phyloP scores from a whole-genome alignment of 2,113 vertebrate genomes.

The Cathartes aura region DNA sequence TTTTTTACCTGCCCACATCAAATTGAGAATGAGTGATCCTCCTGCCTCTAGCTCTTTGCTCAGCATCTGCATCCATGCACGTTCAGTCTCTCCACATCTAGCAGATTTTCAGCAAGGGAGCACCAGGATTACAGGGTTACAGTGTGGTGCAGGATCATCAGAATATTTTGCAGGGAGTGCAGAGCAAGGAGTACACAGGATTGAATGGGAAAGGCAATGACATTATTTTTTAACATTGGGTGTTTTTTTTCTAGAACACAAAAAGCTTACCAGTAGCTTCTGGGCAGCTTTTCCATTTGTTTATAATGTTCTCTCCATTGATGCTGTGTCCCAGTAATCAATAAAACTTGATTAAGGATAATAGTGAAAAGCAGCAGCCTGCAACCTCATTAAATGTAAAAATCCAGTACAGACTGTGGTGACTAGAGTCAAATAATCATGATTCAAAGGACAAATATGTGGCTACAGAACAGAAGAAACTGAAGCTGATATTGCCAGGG shows the following conservation, averaged over 20 bases:
- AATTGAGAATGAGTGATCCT: not conserved
- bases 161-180: not conserved
- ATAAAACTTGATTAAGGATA: slow-evolving; percentile 32
- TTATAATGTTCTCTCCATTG: not conserved
- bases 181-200: not conserved
- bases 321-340: not conserved
- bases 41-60: not conserved
- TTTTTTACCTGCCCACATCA: not conserved
- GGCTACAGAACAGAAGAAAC: not conserved
- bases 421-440: not conserved
- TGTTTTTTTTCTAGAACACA: not conserved
- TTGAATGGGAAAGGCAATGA: not conserved
- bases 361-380: slow-evolving; percentile 36
- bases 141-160: fast-evolving
- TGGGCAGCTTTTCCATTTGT: slow-evolving; percentile 43
- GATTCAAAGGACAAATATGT: not conserved
- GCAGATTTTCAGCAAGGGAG: not conserved
- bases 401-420: not conserved
- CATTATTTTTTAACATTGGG: not conserved
- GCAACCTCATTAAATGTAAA: slow-evolving; percentile 34
- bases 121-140: not conserved
- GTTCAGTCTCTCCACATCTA: not conserved
- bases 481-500: not conserved
- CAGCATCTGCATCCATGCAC: fast-evolving
- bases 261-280: not conserved